Evolutionary conservation across 2,113 vertebrate genomes (phyloP).

Genomic region (Lasiurus borealis): DNA sequence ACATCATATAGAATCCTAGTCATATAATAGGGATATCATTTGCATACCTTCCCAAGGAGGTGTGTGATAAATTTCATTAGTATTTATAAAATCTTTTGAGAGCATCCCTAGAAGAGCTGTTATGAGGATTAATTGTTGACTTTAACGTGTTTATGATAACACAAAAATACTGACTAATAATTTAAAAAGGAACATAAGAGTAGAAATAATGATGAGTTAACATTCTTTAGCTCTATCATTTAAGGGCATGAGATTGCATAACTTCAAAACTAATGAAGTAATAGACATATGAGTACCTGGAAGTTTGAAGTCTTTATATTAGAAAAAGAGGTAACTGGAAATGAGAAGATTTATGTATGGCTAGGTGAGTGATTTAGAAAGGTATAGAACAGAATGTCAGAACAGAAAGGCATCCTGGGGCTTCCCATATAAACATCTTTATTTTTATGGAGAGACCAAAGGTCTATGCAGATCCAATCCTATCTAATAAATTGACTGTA

Average conservation of each 20-base stretch:
- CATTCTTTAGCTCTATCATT: not conserved
- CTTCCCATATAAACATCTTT: not conserved
- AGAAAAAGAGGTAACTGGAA: not conserved
- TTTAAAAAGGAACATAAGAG: not conserved
- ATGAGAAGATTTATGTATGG: not conserved
- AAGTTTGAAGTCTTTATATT: not conserved
- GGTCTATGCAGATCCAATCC: not conserved
- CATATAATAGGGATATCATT: slow-evolving; percentile 50
- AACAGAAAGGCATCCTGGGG: not conserved
- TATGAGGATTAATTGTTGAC: slow-evolving; percentile 63
- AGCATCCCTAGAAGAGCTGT: slow-evolving; percentile 4
- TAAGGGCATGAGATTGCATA: not conserved
- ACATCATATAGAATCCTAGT: slow-evolving; percentile 29
- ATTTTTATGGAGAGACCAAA: not conserved
- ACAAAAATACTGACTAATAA: slow-evolving; percentile 36
- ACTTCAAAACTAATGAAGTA: slow-evolving; percentile 9
- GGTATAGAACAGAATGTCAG: not conserved
- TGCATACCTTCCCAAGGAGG: slow-evolving; percentile 49
- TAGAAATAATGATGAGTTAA: slow-evolving; percentile 33
- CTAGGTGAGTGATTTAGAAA: not conserved
- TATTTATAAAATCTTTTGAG: slow-evolving; percentile 64
- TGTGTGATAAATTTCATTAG: slow-evolving; percentile 47
- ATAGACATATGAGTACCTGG: not conserved
- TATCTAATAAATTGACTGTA: too few species aligned
- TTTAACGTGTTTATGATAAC: slow-evolving; percentile 41